phyloP scores from a whole-genome alignment of 2,113 vertebrate genomes.

The Macquaria australasica region DNA sequence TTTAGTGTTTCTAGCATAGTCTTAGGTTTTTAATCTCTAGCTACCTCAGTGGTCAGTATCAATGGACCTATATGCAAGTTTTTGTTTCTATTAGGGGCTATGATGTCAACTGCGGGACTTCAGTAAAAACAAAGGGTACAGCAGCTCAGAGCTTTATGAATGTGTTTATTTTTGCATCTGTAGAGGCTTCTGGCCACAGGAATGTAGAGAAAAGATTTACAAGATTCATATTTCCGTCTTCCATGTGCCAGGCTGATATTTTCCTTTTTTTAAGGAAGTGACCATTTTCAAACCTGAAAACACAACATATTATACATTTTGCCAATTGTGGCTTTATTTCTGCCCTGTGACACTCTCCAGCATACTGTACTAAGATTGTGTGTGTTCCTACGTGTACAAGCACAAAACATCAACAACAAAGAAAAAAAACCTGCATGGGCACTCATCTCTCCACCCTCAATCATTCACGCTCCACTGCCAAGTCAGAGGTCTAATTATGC shows the following conservation, averaged over 20 bases:
- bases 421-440: slow-evolving; percentile 19
- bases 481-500: slow-evolving; percentile 83
- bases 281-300: slow-evolving; percentile 35
- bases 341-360: slow-evolving; percentile 34
- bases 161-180: neutral
- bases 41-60: neutral
- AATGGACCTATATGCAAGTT: neutral
- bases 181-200: neutral
- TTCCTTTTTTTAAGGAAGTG: neutral
- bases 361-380: slow-evolving; percentile 7
- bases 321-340: slow-evolving; percentile 31
- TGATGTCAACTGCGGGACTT: neutral
- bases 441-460: slow-evolving; percentile 64
- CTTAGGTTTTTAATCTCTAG: neutral
- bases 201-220: neutral
- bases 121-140: neutral
- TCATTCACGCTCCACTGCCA: slow-evolving; percentile 66
- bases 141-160: neutral
- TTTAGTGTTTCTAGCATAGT: neutral
- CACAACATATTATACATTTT: slow-evolving; percentile 22
- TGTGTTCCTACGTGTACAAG: slow-evolving; percentile 26
- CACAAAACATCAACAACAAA: neutral
- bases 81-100: neutral
- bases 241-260: neutral
- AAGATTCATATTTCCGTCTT: neutral